Evolutionary conservation across 1,140 invertebrate genomes (phyloP), one percentile per base, ranked within the genome.

Genomic region (Drosophila punjabiensis): DNA sequence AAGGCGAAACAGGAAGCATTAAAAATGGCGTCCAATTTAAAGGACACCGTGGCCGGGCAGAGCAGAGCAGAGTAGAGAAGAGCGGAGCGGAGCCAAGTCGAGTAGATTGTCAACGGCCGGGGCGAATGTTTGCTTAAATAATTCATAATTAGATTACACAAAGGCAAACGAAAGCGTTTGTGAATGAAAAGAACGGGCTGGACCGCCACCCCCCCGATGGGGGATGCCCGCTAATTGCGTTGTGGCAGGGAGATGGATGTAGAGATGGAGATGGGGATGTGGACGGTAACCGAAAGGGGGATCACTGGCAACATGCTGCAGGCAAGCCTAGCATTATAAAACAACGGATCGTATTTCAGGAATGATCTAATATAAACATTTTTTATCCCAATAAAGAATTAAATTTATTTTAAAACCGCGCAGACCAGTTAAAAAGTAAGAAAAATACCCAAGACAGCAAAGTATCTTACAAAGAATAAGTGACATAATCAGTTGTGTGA

Each of bases 91-190:
- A n/a, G n/a, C n/a, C n/a, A n/a, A n/a, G n/a, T n/a, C 0, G 6
- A 24, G 60, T 35, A 60, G 48, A 50, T 55, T 65, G 50, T 63
- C 62, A 70, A 48, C 63, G 41, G 30, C 14, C 52, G 53, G 52
- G 41, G 35, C 43, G 61, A 81, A 81, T 89, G 78, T 84, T 88
- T 81, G 78, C 85, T 85, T 85, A 89, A 88, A 82, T 89, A 81
- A 85, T 79, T 88, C 70, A 90, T 84, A 89, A 88, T 85, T 85
- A 85, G 70, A 89, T 88, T 89, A 76, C 67, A 89, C 85, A 88
- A 84, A 79, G 78, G 85, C 74, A 69, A 81, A 77, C 58, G 78
- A 81, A 71, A 81, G 64, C 67, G 59, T 74, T 79, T 64, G 64
- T 33, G 59, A 70, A 62, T 65, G 67, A 88, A 88, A 81, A 52